These are phyloP conservation scores for Arothron firmamentum DNA, from an alignment of 2,113 vertebrate species.

Conservation along the genomic window DNA sequence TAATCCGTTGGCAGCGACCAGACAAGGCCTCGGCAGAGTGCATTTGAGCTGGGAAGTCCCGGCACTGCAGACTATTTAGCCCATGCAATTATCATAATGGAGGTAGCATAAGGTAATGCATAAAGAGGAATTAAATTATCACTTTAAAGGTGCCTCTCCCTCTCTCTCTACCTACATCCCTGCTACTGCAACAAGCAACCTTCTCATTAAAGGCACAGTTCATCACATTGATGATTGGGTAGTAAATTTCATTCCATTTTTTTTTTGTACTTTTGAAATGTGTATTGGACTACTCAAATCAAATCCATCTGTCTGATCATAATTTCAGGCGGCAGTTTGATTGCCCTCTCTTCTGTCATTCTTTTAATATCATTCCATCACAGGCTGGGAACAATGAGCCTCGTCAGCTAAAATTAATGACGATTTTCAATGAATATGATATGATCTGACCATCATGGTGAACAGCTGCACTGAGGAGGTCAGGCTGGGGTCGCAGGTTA, in stretches of 20 bases:
- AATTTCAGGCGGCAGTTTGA: constrained; percentile 57
- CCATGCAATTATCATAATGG: constrained; percentile 72
- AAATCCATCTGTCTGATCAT: constrained; percentile 23
- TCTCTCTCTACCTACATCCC: constrained; percentile 20
- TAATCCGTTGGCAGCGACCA: constrained; percentile 64
- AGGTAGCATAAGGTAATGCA: constrained; percentile 56
- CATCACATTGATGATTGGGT: not conserved
- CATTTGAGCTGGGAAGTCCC: constrained; percentile 56
- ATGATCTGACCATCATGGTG: constrained; percentile 34
- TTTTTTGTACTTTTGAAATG: too few species aligned
- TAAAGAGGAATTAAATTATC: constrained; percentile 61
- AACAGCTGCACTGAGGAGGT: constrained; percentile 2
- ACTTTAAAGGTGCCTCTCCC: constrained; percentile 52
- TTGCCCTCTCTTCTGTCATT: constrained; percentile 42
- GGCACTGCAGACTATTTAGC: constrained; percentile 66
- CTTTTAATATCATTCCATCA: constrained; percentile 45
- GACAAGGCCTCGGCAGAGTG: constrained; percentile 52
- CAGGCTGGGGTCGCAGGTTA: constrained; percentile 42
- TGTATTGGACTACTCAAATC: not conserved
- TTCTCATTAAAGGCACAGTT: constrained; percentile 27
- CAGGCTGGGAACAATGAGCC: constrained; percentile 40
- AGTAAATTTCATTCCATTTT: too few species aligned
- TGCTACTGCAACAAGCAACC: constrained; percentile 9
- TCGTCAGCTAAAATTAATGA: constrained; percentile 32
- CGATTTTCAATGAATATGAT: constrained; percentile 47